phyloP scores from a whole-genome alignment of 1,140 invertebrate genomes.

The Triops cancriformis region DNA sequence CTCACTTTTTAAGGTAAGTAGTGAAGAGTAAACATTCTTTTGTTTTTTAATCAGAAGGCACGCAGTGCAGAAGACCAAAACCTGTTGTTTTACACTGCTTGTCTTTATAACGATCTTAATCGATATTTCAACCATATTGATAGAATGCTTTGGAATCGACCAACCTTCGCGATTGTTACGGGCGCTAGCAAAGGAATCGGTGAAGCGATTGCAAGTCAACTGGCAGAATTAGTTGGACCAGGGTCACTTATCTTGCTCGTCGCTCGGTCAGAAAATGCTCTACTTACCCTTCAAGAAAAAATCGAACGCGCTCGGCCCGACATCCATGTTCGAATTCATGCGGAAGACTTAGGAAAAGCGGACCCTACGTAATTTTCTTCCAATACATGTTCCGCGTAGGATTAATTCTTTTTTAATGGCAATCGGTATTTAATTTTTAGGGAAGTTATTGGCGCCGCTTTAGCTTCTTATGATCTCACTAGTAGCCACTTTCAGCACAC shows the following conservation, averaged over 20 bases:
- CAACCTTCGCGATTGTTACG: conserved; percentile 57
- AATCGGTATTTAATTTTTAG: conserved; percentile 35
- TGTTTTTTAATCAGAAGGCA: too few relatives aligned
- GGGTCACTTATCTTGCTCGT: conserved; percentile 64
- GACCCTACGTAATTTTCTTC: conserved; percentile 30
- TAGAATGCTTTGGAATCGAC: conserved; percentile 36
- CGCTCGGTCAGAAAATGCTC: conserved; percentile 52
- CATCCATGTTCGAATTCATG: conserved; percentile 30
- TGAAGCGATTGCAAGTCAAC: conserved; percentile 58
- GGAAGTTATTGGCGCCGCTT: conserved; percentile 41
- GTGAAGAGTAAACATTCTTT: too few relatives aligned
- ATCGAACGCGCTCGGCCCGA: conserved; percentile 35
- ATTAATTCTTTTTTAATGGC: neutral
- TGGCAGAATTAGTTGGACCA: conserved; percentile 50
- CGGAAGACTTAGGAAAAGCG: conserved; percentile 38
- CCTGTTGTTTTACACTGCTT: too few relatives aligned
- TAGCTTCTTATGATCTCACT: conserved; percentile 37
- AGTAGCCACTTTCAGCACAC: conserved; percentile 51
- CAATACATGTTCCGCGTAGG: too few relatives aligned
- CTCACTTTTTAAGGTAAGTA: too few relatives aligned
- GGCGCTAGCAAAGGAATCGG: conserved; percentile 86
- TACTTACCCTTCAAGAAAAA: conserved; percentile 48
- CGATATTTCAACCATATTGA: neutral
- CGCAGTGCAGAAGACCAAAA: too few relatives aligned
- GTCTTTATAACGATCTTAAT: too few relatives aligned